Evolutionary conservation across 2,113 vertebrate species (phyloP).

Genomic region (Tachycineta bicolor): DNA sequence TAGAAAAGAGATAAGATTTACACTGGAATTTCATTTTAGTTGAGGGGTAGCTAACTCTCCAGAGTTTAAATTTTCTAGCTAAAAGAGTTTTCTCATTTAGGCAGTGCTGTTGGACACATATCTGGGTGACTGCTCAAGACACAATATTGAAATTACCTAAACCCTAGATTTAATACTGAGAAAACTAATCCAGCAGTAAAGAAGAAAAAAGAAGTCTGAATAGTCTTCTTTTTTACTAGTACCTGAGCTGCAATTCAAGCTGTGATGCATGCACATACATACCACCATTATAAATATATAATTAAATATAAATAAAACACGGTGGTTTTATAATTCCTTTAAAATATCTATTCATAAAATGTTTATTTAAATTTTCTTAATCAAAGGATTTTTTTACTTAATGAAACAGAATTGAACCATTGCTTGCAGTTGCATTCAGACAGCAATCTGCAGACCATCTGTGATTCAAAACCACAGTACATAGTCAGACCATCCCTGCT

Average conservation of each 20-base stretch:
- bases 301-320: background rate
- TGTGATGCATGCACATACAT: rapidly evolving
- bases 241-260: background rate
- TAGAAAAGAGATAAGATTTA: background rate
- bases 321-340: background rate
- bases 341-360: background rate
- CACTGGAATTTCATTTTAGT: background rate
- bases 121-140: background rate
- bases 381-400: conserved; percentile 15
- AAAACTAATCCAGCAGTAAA: background rate
- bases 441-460: conserved; percentile 43
- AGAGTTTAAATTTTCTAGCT: background rate
- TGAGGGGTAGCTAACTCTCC: background rate
- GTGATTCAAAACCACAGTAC: background rate
- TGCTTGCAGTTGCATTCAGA: background rate
- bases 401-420: background rate
- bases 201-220: background rate
- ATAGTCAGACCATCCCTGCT: background rate
- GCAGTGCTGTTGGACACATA: background rate
- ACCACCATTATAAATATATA: background rate
- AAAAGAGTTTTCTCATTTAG: background rate
- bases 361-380: background rate
- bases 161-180: background rate
- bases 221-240: background rate
- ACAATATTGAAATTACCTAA: background rate